Evolutionary conservation across 2,113 vertebrate genomes (phyloP), one percentile per base, ranked within the genome.

Genomic region (Lontra canadensis): DNA sequence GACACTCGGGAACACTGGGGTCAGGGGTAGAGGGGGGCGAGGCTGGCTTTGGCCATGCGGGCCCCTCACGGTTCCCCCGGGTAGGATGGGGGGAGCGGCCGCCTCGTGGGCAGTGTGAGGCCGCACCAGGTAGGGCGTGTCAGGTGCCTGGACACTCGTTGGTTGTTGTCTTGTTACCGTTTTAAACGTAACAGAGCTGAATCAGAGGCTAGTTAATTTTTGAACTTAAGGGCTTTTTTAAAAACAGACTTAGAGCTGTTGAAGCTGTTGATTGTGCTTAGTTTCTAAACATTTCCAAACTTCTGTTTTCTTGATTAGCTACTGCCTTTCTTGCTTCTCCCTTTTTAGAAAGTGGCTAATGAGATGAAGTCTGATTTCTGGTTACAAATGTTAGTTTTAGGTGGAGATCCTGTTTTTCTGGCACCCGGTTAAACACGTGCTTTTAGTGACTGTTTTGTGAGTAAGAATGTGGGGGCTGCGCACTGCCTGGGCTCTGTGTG

Each of bases 71-170:
- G 15, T 0, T 0, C 59, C 36, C 47, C 14, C 1, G 9, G 71
- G 9, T 61, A 23, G 34, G 7, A 18, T 1, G 2, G 44, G 31
- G 17, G 4, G 39, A 29, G 0, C 1, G 10, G 6, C 12, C 1
- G 5, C n/a, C 26, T 13, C 2, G 2, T 3, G 20, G 71, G 31
- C 26, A 0, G 10, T 11, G 34, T 63, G 39, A 85, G n/a, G n/a
- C n/a, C 26, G 1, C 31, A 13, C 0, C 2, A 31, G 47, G 29
- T 39, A 2, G n/a, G 11, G 21, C 21, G 0, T 4, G 6, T 21
- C 14, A 17, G 25, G 2, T 6, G 8, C 39, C 9, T 15, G 71
- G 71, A 5, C 11, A 26, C 36, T 47, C 49, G 7, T 9, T 18
- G 21, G 15, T 42, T 1, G 0, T 61, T 26, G 31, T 84, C 11